Percentiles rank a stretch among this genome's conserved stretches.
These are phyloP conservation scores for Heloderma charlesbogerti DNA, from an alignment of 2,113 vertebrate genomes.

Conservation along the genomic window DNA sequence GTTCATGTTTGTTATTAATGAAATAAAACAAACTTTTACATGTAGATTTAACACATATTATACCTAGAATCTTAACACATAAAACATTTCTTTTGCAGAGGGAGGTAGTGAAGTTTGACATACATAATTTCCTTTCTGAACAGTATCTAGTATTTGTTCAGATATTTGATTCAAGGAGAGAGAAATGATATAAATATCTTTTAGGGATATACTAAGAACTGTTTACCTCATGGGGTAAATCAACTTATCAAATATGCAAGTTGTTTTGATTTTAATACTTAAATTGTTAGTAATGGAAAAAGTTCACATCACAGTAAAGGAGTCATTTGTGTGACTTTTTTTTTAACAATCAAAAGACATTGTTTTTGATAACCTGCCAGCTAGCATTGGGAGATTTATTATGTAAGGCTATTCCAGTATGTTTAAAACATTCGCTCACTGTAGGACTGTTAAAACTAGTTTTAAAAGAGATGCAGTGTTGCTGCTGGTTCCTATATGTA, in stretches of 20 bases:
- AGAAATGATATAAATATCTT: neutral
- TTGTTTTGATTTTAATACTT: conserved; percentile 71
- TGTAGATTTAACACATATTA: neutral
- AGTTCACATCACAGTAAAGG: conserved; percentile 59
- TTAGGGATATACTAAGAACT: conserved; percentile 16
- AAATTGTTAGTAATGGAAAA: conserved; percentile 74
- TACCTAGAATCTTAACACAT: neutral
- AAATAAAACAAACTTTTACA: neutral
- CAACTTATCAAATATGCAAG: neutral
- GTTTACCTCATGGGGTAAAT: neutral
- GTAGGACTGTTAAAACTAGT: conserved; percentile 25
- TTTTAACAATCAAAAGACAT: conserved; percentile 57
- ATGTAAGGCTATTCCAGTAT: conserved; percentile 29
- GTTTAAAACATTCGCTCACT: conserved; percentile 43
- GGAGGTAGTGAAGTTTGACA: neutral
- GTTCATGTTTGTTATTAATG: neutral
- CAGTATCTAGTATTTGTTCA: neutral
- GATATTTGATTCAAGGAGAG: neutral
- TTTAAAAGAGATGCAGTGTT: conserved; percentile 16
- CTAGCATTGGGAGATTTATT: conserved; percentile 48
- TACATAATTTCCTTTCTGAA: neutral
- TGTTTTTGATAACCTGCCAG: conserved; percentile 66
- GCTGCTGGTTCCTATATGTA: conserved; percentile 17
- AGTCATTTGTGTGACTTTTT: conserved; percentile 65
- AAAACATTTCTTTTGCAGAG: neutral